Conservation (phyloP, 2,113 vertebrate species). For the Nesoenas mayeri region DNA sequence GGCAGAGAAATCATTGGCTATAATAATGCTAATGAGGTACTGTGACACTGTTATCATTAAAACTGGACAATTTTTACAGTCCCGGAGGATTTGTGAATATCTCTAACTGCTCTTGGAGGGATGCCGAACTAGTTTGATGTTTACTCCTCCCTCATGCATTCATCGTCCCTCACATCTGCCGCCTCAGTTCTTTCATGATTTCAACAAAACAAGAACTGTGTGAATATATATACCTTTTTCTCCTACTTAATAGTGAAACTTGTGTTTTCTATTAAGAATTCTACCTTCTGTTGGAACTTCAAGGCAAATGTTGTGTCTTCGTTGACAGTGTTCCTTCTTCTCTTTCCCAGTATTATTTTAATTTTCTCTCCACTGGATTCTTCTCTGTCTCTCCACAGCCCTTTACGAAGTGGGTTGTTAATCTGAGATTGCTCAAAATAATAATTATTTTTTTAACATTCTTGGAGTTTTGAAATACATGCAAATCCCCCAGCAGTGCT, state of each 20-base stretch:
- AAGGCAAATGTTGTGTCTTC: background rate
- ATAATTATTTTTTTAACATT: background rate
- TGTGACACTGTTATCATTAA: background rate
- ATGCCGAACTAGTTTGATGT: background rate
- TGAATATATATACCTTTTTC: background rate
- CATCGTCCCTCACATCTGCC: background rate
- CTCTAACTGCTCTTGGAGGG: background rate
- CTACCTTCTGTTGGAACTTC: background rate
- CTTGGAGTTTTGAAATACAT: background rate
- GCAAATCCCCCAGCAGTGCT: background rate
- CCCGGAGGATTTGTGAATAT: background rate
- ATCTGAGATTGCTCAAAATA: background rate
- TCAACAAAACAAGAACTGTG: background rate
- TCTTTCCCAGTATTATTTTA: background rate
- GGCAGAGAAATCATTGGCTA: background rate
- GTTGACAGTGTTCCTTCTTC: background rate
- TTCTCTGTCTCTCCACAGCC: background rate
- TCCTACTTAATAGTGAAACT: background rate
- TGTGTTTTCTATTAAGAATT: background rate
- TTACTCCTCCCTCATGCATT: background rate
- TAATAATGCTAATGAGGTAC: background rate
- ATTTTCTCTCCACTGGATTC: background rate
- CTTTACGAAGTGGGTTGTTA: background rate
- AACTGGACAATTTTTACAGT: background rate
- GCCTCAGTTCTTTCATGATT: background rate